phyloP scores from a whole-genome alignment of 1,140 invertebrate genomes.

The Mycetomoellerius zeteki region DNA sequence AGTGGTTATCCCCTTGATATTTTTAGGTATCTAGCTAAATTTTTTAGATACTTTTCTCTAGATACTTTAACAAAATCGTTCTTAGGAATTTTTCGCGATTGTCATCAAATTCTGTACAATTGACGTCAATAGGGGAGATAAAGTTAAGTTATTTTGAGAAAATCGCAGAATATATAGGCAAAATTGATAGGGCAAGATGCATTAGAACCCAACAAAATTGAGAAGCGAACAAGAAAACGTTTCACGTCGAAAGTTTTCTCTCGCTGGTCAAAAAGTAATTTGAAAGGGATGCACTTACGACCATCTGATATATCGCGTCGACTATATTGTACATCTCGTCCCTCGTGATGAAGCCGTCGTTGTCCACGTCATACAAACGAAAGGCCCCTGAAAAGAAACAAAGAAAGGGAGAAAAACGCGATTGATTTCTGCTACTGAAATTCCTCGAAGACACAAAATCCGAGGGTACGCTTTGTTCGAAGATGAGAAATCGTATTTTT shows the following conservation, averaged over 20 bases:
- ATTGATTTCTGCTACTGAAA: slow-evolving; percentile 19
- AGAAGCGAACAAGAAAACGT: neutral
- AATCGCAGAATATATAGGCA: neutral
- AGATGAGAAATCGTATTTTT: neutral
- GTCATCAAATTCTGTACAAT: neutral
- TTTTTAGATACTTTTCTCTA: no score
- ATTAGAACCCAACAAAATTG: neutral
- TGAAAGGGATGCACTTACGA: slow-evolving; percentile 90
- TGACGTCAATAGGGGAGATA: no score
- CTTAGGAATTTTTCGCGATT: neutral
- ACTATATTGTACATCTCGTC: slow-evolving; percentile 99
- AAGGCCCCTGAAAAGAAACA: slow-evolving; percentile 95
- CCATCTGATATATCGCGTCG: slow-evolving; percentile 99
- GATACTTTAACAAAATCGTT: no score
- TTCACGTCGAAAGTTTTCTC: neutral
- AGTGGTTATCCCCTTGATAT: no score
- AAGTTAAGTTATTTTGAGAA: neutral
- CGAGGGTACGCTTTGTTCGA: slow-evolving; percentile 4
- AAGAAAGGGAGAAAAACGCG: slow-evolving; percentile 7
- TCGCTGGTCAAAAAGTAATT: neutral
- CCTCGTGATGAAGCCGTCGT: slow-evolving; percentile 98
- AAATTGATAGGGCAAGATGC: neutral
- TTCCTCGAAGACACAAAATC: neutral
- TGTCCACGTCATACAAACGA: slow-evolving; percentile 98
- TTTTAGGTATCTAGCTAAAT: no score